phyloP scores from a whole-genome alignment of 1,140 invertebrate genomes.

The Globodera rostochiensis region DNA sequence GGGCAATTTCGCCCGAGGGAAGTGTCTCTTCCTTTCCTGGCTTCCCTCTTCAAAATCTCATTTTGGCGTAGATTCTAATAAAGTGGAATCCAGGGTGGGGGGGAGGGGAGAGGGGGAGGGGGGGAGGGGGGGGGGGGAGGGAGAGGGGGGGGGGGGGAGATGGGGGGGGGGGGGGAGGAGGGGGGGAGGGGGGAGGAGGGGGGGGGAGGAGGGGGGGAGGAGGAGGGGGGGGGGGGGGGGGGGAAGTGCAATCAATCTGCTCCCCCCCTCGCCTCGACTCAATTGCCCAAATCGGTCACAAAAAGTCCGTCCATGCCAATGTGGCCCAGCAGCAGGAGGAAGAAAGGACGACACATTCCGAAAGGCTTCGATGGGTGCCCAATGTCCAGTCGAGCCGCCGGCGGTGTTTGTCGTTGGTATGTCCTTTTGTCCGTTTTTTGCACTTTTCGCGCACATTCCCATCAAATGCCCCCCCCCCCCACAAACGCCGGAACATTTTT shows the following conservation, averaged over 20 bases:
- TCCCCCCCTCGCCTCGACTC: background rate
- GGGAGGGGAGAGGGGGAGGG: too few relatives aligned
- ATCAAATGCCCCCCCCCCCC: background rate
- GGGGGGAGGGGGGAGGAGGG: too few relatives aligned
- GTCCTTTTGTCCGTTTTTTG: background rate
- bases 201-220: background rate
- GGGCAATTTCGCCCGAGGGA: conserved; percentile 1
- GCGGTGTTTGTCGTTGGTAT: background rate
- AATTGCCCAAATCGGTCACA: conserved; percentile 15
- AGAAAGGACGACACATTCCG: background rate
- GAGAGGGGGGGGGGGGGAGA: background rate
- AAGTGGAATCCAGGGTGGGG: conserved; percentile 5
- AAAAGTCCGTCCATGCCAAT: background rate
- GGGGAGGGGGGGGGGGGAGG: background rate
- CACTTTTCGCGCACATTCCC: background rate
- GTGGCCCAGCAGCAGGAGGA: background rate
- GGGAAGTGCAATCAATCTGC: background rate
- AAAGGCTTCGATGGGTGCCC: background rate
- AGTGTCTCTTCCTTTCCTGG: background rate
- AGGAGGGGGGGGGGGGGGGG: background rate
- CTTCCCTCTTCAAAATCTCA: conserved; percentile 7
- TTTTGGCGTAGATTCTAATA: conserved; percentile 11
- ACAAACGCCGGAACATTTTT: conserved; percentile 6
- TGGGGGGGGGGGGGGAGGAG: background rate
- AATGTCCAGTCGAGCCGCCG: background rate